These are phyloP conservation scores for Sphenopsis melanotis DNA, from an alignment of 2,797 vertebrate species.

Conservation along the genomic window DNA sequence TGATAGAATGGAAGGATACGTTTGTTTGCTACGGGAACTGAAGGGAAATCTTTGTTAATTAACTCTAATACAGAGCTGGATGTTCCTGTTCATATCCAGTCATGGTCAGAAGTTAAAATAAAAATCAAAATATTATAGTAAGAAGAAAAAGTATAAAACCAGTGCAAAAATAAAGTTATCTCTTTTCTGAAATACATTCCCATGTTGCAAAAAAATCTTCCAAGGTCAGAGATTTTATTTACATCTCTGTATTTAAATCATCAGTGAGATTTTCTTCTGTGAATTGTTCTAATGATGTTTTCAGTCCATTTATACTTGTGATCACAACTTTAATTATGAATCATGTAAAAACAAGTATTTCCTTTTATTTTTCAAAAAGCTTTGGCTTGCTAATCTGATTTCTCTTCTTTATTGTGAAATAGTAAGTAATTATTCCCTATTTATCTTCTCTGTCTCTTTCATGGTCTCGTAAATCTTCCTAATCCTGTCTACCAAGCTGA, in stretches of 20 bases:
- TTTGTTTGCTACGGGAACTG: not conserved
- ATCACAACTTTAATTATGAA: not conserved
- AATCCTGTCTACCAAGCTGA: not conserved
- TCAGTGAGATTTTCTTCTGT: not conserved
- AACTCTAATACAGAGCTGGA: not conserved
- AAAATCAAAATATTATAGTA: not conserved
- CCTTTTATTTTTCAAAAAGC: not conserved
- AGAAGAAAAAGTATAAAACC: not conserved
- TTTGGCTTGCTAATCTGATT: not conserved
- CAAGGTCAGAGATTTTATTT: not conserved
- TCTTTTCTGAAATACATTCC: not conserved
- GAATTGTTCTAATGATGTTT: not conserved
- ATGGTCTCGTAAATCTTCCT: not conserved
- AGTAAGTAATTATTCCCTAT: not conserved
- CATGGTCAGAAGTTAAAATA: not conserved
- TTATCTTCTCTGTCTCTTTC: not conserved
- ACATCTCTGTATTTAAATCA: not conserved
- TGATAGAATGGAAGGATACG: not conserved
- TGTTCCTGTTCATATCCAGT: not conserved
- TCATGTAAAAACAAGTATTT: not conserved
- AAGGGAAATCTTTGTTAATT: not conserved
- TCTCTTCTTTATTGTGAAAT: not conserved
- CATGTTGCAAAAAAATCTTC: not conserved
- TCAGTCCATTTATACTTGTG: not conserved
- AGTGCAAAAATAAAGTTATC: not conserved